Evolutionary conservation across 2,113 vertebrate genomes (phyloP).

Genomic region (Passer montanus): DNA sequence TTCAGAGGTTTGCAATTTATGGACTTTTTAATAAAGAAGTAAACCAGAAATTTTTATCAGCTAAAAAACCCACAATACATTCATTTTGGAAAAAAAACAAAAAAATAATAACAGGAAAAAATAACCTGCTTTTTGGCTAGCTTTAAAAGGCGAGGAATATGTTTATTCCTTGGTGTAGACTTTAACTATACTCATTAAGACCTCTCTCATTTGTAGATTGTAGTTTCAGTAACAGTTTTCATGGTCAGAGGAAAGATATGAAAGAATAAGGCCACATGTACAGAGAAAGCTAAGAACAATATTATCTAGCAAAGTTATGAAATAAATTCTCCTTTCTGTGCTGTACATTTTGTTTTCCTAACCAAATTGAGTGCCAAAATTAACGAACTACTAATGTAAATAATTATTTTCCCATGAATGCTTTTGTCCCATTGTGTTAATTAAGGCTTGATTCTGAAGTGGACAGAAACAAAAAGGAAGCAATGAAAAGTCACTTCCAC

Average conservation of each 20-base stretch:
- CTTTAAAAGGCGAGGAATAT: background rate
- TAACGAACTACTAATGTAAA: background rate
- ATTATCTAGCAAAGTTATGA: background rate
- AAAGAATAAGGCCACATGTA: background rate
- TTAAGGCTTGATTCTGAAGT: conserved; percentile 30
- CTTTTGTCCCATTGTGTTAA: conserved; percentile 9
- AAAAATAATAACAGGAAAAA: background rate
- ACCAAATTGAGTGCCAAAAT: background rate
- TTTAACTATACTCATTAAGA: background rate
- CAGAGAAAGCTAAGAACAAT: background rate
- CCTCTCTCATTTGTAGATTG: background rate
- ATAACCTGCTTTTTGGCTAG: background rate
- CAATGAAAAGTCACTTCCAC: conserved; percentile 7
- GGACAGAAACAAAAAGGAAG: conserved; percentile 13
- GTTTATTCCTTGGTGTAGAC: background rate
- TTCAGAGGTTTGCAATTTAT: background rate
- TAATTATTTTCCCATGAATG: background rate
- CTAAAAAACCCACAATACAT: background rate
- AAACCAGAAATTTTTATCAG: background rate
- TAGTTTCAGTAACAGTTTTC: background rate
- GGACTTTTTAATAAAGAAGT: background rate
- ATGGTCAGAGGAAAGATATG: background rate
- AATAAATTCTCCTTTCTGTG: background rate
- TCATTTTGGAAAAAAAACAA: background rate
- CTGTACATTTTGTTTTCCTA: background rate